phyloP scores from a whole-genome alignment of 2,888 invertebrate species.

The Megaustenia siamemsis region DNA sequence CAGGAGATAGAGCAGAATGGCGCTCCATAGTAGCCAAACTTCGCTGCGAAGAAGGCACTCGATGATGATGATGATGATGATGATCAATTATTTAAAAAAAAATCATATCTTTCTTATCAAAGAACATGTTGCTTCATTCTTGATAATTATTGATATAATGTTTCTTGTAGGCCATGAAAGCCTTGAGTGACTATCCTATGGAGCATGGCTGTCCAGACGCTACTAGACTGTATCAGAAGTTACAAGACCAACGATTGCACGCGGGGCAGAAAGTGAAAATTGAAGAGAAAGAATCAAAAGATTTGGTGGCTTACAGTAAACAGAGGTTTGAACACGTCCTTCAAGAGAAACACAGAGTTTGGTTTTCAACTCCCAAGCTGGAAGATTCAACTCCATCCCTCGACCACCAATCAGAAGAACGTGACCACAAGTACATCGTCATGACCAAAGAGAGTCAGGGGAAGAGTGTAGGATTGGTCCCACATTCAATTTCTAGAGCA shows the following conservation, averaged over 20 bases:
- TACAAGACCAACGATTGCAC: background rate
- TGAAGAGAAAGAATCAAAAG: background rate
- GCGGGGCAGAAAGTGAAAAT: background rate
- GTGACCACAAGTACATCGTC: background rate
- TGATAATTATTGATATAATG: too few relatives aligned
- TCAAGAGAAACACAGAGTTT: background rate
- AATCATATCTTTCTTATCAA: too few relatives aligned
- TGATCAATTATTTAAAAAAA: too few relatives aligned
- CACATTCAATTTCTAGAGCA: background rate
- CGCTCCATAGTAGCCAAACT: too few relatives aligned
- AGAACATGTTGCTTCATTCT: too few relatives aligned
- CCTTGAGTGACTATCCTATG: conserved; percentile 34
- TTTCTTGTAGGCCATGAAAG: background rate
- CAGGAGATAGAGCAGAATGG: too few relatives aligned
- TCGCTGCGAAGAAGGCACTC: too few relatives aligned
- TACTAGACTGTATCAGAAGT: background rate
- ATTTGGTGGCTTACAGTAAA: conserved; percentile 5
- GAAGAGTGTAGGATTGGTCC: background rate
- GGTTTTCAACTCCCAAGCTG: too few relatives aligned
- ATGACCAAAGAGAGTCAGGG: background rate
- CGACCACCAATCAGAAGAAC: background rate
- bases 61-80: too few relatives aligned
- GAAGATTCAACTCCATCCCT: background rate
- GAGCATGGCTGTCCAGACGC: conserved; percentile 24
- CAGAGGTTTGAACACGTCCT: conserved; percentile 16